These are phyloP conservation scores for Turritopsis dohrnii DNA, from an alignment of 30 jellyfish, hydroid and myxozoan species.

Conservation along the genomic window DNA sequence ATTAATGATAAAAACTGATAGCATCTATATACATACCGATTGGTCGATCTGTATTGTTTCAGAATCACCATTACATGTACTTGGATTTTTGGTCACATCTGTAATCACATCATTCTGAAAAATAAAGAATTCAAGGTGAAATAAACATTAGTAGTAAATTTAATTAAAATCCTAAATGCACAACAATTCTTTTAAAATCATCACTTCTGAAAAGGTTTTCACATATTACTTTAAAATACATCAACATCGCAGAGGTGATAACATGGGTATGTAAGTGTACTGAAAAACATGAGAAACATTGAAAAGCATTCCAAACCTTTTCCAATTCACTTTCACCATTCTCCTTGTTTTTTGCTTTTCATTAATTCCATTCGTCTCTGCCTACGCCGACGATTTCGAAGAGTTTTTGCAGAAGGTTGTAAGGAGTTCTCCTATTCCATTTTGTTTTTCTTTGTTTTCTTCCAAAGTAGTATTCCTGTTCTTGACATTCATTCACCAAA, in stretches of 20 bases:
- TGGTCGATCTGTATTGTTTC: not conserved
- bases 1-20: not conserved
- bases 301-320: slow-evolving; percentile 2
- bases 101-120: not conserved
- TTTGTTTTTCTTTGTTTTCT: not conserved
- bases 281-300: too few species aligned
- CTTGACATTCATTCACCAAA: not conserved
- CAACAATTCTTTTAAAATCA: too few species aligned
- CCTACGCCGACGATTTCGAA: slow-evolving; percentile 3
- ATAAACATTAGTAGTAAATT: too few species aligned
- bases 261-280: too few species aligned
- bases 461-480: not conserved
- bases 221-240: too few species aligned
- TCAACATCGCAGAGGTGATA: too few species aligned
- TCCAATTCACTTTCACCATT: not conserved
- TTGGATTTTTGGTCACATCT: not conserved
- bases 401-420: not conserved
- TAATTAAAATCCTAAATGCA: too few species aligned
- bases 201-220: too few species aligned
- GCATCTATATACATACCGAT: not conserved
- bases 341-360: not conserved
- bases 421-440: not conserved
- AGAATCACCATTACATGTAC: not conserved
- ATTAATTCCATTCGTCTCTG: not conserved
- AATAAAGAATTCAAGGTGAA: too few species aligned